A percentile compares a stretch with the other conserved stretches of the same genome.
Conservation (phyloP, 2,888 invertebrate species). For the Iselma pallidipennis region DNA sequence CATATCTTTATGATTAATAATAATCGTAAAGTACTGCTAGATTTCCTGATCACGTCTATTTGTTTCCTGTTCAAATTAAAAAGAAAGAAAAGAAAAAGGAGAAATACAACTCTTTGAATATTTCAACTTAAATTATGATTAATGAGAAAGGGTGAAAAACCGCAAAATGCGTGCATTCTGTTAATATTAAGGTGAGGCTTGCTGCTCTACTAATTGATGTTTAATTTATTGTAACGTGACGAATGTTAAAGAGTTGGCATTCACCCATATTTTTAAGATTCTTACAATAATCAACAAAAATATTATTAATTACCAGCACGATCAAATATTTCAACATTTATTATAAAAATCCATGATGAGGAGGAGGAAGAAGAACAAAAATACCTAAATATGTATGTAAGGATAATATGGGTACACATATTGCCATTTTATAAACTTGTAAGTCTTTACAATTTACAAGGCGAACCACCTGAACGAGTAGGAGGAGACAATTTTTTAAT, state of each 20-base stretch:
- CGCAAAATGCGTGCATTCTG: slow-evolving; percentile 5
- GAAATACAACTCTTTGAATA: too few species aligned
- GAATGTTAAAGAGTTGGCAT: slow-evolving; percentile 17
- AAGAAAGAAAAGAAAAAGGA: too few species aligned
- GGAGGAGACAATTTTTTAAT: slow-evolving; percentile 21
- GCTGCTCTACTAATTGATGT: slow-evolving; percentile 18
- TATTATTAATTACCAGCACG: background rate
- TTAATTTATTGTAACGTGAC: slow-evolving; percentile 33
- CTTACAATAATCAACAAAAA: background rate
- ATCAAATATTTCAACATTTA: background rate
- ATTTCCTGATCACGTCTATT: background rate
- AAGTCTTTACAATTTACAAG: slow-evolving; percentile 23
- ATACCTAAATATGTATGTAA: too few species aligned
- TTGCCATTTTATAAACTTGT: too few species aligned
- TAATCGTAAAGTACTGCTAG: background rate
- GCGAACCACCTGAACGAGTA: slow-evolving; percentile 16
- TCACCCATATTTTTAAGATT: slow-evolving; percentile 19
- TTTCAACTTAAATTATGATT: too few species aligned
- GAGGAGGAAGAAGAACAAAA: too few species aligned
- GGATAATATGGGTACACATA: too few species aligned
- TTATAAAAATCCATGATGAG: slow-evolving; percentile 4
- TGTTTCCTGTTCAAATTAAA: too few species aligned
- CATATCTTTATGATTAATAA: too few species aligned
- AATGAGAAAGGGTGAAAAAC: slow-evolving; percentile 1
- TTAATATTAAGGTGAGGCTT: slow-evolving; percentile 19